Evolutionary conservation across 2,113 vertebrate species (phyloP), one percentile per base, ranked within the genome.

Genomic region (Pleuronectes platessa): DNA sequence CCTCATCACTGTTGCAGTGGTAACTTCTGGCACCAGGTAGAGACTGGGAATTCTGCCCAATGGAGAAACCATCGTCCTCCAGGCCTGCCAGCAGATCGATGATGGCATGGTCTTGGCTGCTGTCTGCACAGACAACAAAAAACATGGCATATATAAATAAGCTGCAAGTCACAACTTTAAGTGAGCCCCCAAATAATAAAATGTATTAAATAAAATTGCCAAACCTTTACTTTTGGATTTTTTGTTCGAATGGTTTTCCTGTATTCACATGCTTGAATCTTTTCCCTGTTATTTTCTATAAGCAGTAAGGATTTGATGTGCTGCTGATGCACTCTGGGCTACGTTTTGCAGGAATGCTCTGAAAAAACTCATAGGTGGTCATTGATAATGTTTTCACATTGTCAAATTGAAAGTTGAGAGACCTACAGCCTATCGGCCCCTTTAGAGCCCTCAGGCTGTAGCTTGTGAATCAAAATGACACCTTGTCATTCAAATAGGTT

Each of bases 1-100:
- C 98, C 87, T 99, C 97, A 65, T 99, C 98, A 63, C 98, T 99
- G 91, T 99, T 99, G 85, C 95, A 97, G 71, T 89, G 92, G 85
- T 95, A 96, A 91, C 67, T 93, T 66, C 78, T 85, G 47, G 88
- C 93, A 89, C 94, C 94, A 63, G 95, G 90, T 59, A 94, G 88
- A 27, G 37, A 92, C 85, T 92, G 91, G 55, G 94, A 93, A 58
- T 69, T 86, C n/a, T 90, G 90, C 72, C 93, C 92, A 35, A 93
- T 85, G 35, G 92, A 84, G 93, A 96, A 97, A 12, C 95, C 95
- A 74, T 98, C 96, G 73, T 91, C 95, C 90, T 97, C 96, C 85
- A 99, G 91, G 71, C 95, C 96, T 88, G 96, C 96, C 90, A 99
- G 93, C 82, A 99, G 88, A 84, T 96, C 94, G 63, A 97, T 91